These are phyloP conservation scores for Rhyacophila evoluta DNA, from an alignment of 2,888 invertebrate genomes.

Conservation along the genomic window DNA sequence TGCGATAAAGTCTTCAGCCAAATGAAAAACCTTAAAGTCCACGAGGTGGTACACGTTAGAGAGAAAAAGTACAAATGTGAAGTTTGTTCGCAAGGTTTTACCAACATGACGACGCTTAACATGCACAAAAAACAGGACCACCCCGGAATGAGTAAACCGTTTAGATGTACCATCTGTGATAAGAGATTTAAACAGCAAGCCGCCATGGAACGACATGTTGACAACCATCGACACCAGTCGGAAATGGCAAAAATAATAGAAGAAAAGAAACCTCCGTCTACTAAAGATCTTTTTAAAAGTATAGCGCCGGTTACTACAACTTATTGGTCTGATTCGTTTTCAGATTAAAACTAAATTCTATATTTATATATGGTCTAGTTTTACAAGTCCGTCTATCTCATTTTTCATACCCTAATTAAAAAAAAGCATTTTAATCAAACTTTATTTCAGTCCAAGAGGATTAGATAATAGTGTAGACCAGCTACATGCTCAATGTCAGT, in stretches of 20 bases:
- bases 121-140: slow-evolving; percentile 67
- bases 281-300: slow-evolving; percentile 63
- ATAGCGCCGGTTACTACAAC: slow-evolving; percentile 65
- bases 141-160: slow-evolving; percentile 58
- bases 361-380: not conserved
- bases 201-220: slow-evolving; percentile 63
- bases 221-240: slow-evolving; percentile 59
- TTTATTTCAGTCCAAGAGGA: too few relatives aligned
- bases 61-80: slow-evolving; percentile 63
- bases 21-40: slow-evolving; percentile 60
- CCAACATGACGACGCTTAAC: slow-evolving; percentile 65
- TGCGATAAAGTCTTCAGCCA: slow-evolving; percentile 62
- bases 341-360: slow-evolving; percentile 58
- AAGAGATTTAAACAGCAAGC: slow-evolving; percentile 63
- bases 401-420: too few relatives aligned
- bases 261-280: slow-evolving; percentile 54
- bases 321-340: slow-evolving; percentile 66
- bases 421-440: too few relatives aligned
- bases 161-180: slow-evolving; percentile 62
- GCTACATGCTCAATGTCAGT: too few relatives aligned
- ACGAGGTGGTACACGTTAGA: slow-evolving; percentile 58
- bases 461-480: too few relatives aligned
- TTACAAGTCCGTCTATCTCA: too few relatives aligned
- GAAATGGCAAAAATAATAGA: slow-evolving; percentile 56
- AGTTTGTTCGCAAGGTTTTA: slow-evolving; percentile 65